Base-by-base conservation (phyloP, 2,113 vertebrate genomes). In the Tapirus terrestris region DNA sequence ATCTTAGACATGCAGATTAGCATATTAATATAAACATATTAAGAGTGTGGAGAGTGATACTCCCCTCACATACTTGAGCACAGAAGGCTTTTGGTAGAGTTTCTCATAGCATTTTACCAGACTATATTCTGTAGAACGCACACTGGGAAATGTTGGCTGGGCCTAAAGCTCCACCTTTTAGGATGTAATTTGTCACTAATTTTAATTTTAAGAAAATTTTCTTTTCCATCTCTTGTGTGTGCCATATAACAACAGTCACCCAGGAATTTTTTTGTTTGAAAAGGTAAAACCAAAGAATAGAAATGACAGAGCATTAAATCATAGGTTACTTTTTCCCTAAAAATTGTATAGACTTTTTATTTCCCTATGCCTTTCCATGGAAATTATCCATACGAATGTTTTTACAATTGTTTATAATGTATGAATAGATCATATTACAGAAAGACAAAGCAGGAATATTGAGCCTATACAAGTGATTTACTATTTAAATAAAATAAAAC, bases 401-500 rank as follows among this genome's bases (percentile, higher is more conserved):
- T 93, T 8, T 36, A 45, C 67, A 61, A 89, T 89, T 86, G 0
- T 77, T 94, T 10, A 45, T 61, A 86, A 72, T 89, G 5, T 60
- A 63, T 85, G 45, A 81, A 21, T 61, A 56, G 6, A 51, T 51
- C 73, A 53, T 75, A 85, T 60, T 65, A 70, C 27, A 77, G 21
- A 91, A 92, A 91, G 8, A 20, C 63, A 88, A 84, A 76, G 33
- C 11, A 95, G 8, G 3, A 65, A 60, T 89, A 63, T 58, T 94
- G 51, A 89, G 13, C 9, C 43, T 84, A 0, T 84, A 75, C 21
- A 75, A 9, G 33, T 93, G 29, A 89, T 65, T 91, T 63, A 88
- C 4, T 27, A 8, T 68, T 83, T 90, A 91, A 91, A 65, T 91
- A 23, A 96, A 89, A 81, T 72, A 85, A 92, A 86, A 68, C 3